Evolutionary conservation across 2,797 vertebrate genomes (phyloP), one percentile per base, ranked within the genome.

Genomic region (Naso thynnoides): DNA sequence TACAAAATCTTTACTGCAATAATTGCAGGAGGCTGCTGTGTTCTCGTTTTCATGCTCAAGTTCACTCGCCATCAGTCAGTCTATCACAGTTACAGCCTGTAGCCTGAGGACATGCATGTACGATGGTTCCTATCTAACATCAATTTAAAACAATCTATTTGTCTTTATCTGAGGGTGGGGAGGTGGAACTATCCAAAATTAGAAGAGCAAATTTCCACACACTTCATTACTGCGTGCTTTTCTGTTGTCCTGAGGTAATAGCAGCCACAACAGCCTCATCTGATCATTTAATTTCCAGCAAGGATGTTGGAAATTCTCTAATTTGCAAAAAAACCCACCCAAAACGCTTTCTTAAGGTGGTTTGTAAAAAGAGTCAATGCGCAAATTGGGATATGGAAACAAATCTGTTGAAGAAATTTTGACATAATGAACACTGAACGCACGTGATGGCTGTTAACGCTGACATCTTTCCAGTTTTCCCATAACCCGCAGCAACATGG

Each of bases 41-140:
- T 60, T 70, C 57, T 75, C 23, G 29, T 84, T 87, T 87, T 80
- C 77, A 84, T 81, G 83, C 72, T 87, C 76, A 83, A 41, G 66
- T 88, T 69, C 82, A 78, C 57, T 79, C 26, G 10, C 48, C 57
- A 44, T 78, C 70, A 73, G 70, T 78, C 85, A 70, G 67, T 45
- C 64, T 44, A 21, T 44, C 27, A 11, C 56, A 63, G 49, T 48
- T 59, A 36, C 41, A 61, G n/a, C 33, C 55, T 38, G 47, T 44
- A 60, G 38, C 58, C 55, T 11, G 7, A 69, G 31, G 42, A 75
- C 66, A 54, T 41, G 36, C 38, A 36, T 24, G 54, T 24, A 23
- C 8, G 0, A 56, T 24, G 19, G 31, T 41, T 71, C 58, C 39
- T 68, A 54, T 53, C 29, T 53, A 52, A 75, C 24, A 61, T 62